Evolutionary conservation across 2,888 invertebrate genomes (phyloP).

Genomic region (Papilio demoleus): DNA sequence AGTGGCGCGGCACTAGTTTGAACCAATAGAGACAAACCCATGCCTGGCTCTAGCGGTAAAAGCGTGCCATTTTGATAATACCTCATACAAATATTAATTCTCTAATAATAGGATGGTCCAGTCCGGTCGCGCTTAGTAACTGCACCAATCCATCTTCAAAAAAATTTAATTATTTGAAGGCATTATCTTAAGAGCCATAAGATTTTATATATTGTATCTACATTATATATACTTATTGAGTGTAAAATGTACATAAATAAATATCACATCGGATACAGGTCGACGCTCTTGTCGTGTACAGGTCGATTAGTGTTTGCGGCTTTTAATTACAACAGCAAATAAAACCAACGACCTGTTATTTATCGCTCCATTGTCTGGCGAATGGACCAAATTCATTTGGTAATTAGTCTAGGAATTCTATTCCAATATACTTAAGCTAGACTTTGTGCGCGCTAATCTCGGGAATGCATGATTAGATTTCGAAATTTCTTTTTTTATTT

Average conservation of each 20-base stretch:
- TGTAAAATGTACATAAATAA: background rate
- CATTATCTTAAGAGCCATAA: too few species aligned
- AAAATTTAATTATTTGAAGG: too few species aligned
- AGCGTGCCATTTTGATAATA: too few species aligned
- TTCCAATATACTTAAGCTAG: background rate
- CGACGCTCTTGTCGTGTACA: constrained; percentile 11
- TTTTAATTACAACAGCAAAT: constrained; percentile 14
- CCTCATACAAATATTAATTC: too few species aligned
- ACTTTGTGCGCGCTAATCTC: background rate
- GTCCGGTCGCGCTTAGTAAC: too few species aligned
- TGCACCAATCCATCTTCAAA: too few species aligned
- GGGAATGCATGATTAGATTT: background rate
- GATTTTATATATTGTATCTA: too few species aligned
- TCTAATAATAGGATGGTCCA: too few species aligned
- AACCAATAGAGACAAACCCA: too few species aligned
- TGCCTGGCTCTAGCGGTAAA: too few species aligned
- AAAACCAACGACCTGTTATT: constrained; percentile 20
- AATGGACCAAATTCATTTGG: constrained; percentile 10
- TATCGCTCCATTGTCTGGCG: constrained; percentile 3
- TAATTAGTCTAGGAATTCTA: background rate
- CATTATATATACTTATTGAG: too few species aligned
- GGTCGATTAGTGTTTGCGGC: constrained; percentile 4
- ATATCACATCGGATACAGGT: background rate
- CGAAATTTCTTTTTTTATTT: background rate
- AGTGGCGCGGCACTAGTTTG: too few species aligned